A percentile compares a stretch with the other conserved stretches of the same genome.
phyloP scores from a whole-genome alignment of 2,888 invertebrate species.

The Clivina fossor region DNA sequence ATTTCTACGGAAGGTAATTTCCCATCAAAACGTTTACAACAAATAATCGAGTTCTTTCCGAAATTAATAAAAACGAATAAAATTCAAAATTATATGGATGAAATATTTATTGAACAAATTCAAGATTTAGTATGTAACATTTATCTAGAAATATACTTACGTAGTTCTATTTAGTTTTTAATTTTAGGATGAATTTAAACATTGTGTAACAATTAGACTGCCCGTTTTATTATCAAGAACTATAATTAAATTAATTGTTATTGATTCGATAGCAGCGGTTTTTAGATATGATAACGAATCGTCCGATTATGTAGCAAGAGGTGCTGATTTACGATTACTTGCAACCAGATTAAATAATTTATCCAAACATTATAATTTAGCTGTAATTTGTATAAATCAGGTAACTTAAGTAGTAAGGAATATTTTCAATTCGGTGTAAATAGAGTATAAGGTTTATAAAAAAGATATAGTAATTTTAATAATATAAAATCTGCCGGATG shows the following conservation, averaged over 20 bases:
- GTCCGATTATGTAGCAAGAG: constrained; percentile 54
- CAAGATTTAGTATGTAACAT: constrained; percentile 54
- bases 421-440: constrained; percentile 4
- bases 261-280: constrained; percentile 75
- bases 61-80: constrained; percentile 45
- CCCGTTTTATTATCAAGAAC: constrained; percentile 56
- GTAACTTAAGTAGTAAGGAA: constrained; percentile 49
- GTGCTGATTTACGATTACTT: constrained; percentile 60
- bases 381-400: constrained; percentile 73
- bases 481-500: too few species aligned
- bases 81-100: constrained; percentile 55
- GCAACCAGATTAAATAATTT: constrained; percentile 60
- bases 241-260: constrained; percentile 64
- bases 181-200: constrained; percentile 58
- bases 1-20: constrained; percentile 79
- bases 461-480: too few species aligned
- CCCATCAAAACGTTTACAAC: constrained; percentile 67
- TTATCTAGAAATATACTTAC: neutral
- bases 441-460: too few species aligned
- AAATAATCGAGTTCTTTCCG: constrained; percentile 54
- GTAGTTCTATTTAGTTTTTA: constrained; percentile 1
- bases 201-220: constrained; percentile 58
- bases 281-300: constrained; percentile 61
- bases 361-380: constrained; percentile 57
- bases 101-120: constrained; percentile 68